phyloP scores from a whole-genome alignment of 2,888 invertebrate genomes.

The Meta bourneti region DNA sequence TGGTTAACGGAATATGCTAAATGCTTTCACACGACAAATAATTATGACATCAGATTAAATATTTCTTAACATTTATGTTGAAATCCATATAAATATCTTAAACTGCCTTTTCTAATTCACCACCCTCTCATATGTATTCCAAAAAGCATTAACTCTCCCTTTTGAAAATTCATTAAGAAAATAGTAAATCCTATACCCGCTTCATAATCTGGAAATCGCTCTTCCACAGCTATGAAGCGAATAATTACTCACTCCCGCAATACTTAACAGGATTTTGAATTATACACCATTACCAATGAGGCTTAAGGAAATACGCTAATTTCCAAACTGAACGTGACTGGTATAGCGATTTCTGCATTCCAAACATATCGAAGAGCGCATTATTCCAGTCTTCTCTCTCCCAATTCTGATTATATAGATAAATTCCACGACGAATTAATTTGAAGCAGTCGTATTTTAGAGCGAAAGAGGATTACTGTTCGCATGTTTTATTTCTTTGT shows the following conservation, averaged over 20 bases:
- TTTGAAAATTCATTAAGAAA: neutral
- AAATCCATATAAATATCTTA: too few relatives aligned
- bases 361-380: neutral
- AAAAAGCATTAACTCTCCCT: neutral
- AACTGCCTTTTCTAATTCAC: too few relatives aligned
- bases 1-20: too few relatives aligned
- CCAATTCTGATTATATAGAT: neutral
- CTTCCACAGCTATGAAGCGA: neutral
- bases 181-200: neutral
- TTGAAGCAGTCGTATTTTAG: neutral
- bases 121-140: neutral
- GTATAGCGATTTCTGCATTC: neutral
- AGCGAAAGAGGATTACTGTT: neutral
- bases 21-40: too few relatives aligned
- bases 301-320: neutral
- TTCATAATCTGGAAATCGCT: neutral
- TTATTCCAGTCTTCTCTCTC: neutral
- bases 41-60: too few relatives aligned
- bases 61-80: too few relatives aligned
- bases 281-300: neutral
- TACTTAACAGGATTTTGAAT: slow-evolving; percentile 1
- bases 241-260: neutral
- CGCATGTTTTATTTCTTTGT: neutral
- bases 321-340: neutral
- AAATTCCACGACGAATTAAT: neutral